Base-by-base conservation (phyloP, 2,888 invertebrate species). In the Eupithecia tripunctaria region DNA sequence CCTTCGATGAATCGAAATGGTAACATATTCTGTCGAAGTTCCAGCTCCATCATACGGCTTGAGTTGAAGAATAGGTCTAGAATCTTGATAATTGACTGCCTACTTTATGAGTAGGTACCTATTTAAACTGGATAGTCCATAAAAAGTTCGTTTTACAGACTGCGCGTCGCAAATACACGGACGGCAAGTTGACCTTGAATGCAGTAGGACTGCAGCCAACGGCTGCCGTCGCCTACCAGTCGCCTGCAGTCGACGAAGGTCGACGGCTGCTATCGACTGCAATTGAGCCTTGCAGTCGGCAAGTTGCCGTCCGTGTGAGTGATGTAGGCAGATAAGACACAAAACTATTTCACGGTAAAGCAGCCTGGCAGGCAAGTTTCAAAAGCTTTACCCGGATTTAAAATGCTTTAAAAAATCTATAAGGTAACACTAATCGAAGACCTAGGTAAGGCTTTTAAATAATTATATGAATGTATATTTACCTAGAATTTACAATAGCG, bases 391-490 rank as follows among this genome's bases (percentile, higher is more conserved):
- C n/a, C 2, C n/a, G n/a, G 51, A 21, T 12, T 21, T 21, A 51
- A 51, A 51, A 51, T 21, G 51, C 51, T 51, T 25, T 21, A 4
- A 51, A 12, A 51, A 51, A 25, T 25, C 25, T 56, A 25, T 56
- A 12, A 3, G 4, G 29, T 29, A 29, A 5, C 32, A 56, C 1
- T 25, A 51, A n/a, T 25, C 14, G 5, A 14, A 14, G 56, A 56
- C 56, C 25, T 56, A 56, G 25, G 14, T 25, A 56, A 14, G 47
- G 3, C 1, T 38, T 12, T 3, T 47, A 21, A 51, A 51, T 51
- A 21, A 21, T 10, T 27, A 66, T 71, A 69, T 66, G 43, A n/a
- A 70, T 68, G 66, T 60, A 21, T 41, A n/a, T 59, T 75, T 75
- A 69, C 71, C 68, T 56, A 69, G 68, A 64, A 72, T 68, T 68